Evolutionary conservation across 2,797 vertebrate genomes (phyloP), one percentile per base, ranked within the genome.

Genomic region (Lates japonicus): DNA sequence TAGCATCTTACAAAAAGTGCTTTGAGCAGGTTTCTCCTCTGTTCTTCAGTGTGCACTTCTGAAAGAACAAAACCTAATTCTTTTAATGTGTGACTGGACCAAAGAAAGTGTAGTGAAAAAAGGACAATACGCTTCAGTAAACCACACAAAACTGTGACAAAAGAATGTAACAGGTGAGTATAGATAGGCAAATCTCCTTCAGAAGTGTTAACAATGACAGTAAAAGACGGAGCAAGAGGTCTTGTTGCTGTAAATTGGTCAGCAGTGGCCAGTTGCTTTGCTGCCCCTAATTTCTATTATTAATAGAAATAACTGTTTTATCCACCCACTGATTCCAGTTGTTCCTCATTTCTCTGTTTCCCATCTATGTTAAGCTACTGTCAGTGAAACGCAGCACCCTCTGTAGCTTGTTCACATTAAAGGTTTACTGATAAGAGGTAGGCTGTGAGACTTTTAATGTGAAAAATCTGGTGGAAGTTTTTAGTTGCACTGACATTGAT

Each of bases 41-140:
- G 25, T 29, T 74, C 33, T 68, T 58, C 3, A 39, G 19, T 9
- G 16, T 5, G 25, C 25, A 59, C 17, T 11, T 60, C 9, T 39
- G 49, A 46, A 64, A 55, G 4, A 74, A 33, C 16, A 31, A 48
- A 61, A 58, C 62, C 25, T 22, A 44, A 62, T 35, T 51, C 3
- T 49, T 75, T 13, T 8, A 14, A 33, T 60, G 46, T 60, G 70
- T 29, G 59, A 67, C 42, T 9, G 22, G 16, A 65, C 51, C 37
- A 52, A 7, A 51, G 9, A 39, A 31, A 19, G n/a, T 42, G 16
- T 20, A 11, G 20, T 11, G 9, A 70, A 55, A 22, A 11, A 17
- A 20, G 12, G 39, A 44, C n/a, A 11, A 33, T 52, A 25, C 51
- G 31, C 37, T 67, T 54, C 37, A 39, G 10, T 37, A 44, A 68